Evolutionary conservation across 2,888 invertebrate species (phyloP).

Genomic region (Orthosia cruda): DNA sequence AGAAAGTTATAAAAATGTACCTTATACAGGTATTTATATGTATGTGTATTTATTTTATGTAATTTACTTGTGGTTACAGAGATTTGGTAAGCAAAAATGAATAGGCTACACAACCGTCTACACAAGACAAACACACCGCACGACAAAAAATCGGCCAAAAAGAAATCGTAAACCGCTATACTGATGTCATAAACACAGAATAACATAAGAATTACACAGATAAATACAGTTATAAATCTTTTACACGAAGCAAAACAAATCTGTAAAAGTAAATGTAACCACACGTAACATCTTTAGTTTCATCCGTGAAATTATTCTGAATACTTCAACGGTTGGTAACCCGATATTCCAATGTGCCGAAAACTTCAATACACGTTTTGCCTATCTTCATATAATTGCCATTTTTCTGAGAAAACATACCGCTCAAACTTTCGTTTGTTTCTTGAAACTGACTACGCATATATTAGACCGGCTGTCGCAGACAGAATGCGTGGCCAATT

Average conservation of each 20-base stretch:
- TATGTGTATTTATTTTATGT: too few relatives aligned
- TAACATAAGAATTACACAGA: conserved; percentile 33
- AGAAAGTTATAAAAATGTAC: neutral
- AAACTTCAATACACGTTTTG: neutral
- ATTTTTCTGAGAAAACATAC: neutral
- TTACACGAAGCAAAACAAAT: conserved; percentile 43
- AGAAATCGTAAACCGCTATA: conserved; percentile 46
- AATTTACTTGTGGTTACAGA: neutral
- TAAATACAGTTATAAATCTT: conserved; percentile 50
- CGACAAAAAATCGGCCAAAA: conserved; percentile 14
- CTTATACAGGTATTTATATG: too few relatives aligned
- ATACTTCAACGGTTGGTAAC: neutral
- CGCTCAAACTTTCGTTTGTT: neutral
- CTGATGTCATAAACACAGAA: conserved; percentile 43
- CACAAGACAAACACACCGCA: neutral
- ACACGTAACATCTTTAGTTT: conserved; percentile 5
- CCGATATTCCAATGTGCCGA: neutral
- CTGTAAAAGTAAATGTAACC: conserved; percentile 20
- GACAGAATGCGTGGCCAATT: too few relatives aligned
- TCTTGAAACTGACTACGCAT: neutral
- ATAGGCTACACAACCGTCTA: neutral
- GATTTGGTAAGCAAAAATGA: neutral
- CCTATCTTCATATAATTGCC: neutral
- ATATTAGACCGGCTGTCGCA: neutral
- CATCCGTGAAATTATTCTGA: neutral